phyloP scores from a whole-genome alignment of 1,140 invertebrate genomes.

The Drosophila saltans region DNA sequence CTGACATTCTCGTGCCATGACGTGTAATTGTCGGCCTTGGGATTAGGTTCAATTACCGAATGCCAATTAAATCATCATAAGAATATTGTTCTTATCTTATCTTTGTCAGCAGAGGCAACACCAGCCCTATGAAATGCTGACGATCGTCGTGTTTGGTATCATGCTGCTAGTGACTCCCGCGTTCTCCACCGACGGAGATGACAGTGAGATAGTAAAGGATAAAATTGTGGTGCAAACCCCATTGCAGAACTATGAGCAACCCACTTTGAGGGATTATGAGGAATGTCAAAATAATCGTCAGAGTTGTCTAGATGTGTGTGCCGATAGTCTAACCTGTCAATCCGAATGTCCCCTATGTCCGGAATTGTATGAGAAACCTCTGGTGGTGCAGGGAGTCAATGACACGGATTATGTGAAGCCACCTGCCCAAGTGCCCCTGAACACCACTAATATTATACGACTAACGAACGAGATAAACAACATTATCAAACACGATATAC shows the following conservation, averaged over 20 bases:
- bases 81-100: constrained; percentile 18
- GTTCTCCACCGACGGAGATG: neutral
- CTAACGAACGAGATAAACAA: constrained; percentile 75
- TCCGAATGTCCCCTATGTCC: constrained; percentile 64
- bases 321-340: constrained; percentile 26
- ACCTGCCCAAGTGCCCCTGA: constrained; percentile 32
- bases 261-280: constrained; percentile 65
- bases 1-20: constrained; percentile 3
- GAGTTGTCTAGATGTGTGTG: constrained; percentile 44
- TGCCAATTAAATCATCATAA: constrained; percentile 17
- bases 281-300: constrained; percentile 58
- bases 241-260: constrained; percentile 68
- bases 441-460: constrained; percentile 72
- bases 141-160: constrained; percentile 20
- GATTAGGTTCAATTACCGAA: constrained; percentile 12
- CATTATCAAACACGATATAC: constrained; percentile 61
- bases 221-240: constrained; percentile 68
- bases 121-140: neutral
- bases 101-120: neutral
- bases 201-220: constrained; percentile 25
- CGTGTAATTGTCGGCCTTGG: constrained; percentile 11
- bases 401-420: constrained; percentile 49
- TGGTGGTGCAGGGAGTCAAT: constrained; percentile 72
- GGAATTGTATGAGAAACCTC: constrained; percentile 57
- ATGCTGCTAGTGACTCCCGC: constrained; percentile 30